phyloP scores from a whole-genome alignment of 2,113 vertebrate species.

The Chloroceryle aenea region DNA sequence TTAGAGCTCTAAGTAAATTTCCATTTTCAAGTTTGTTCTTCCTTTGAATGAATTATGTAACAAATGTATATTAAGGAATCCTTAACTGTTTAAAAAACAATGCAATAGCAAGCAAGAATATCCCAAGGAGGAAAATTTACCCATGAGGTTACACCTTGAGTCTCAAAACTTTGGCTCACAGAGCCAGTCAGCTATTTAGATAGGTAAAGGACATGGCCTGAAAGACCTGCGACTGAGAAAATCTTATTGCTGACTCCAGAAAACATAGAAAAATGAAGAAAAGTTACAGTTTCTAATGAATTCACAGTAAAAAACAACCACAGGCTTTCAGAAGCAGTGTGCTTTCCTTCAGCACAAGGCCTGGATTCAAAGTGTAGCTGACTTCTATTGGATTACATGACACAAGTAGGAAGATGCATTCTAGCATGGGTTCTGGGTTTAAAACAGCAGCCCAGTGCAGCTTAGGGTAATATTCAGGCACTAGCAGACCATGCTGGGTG shows the following conservation, averaged over 20 bases:
- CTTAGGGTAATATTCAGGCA: neutral
- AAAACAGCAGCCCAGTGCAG: neutral
- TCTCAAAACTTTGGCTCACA: neutral
- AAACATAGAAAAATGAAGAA: neutral
- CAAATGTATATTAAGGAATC: neutral
- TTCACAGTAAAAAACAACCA: neutral
- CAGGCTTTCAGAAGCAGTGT: neutral
- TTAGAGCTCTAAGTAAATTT: neutral
- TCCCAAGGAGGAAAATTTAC: neutral
- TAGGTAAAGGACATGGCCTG: neutral
- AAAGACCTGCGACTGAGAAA: neutral
- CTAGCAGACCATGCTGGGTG: neutral
- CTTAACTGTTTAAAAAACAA: neutral
- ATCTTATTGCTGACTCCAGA: neutral
- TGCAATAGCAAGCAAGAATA: neutral
- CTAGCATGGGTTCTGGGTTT: constrained; percentile 12
- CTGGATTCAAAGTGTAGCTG: neutral
- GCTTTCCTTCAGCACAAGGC: neutral
- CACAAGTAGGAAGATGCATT: neutral
- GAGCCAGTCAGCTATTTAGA: neutral
- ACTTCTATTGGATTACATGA: neutral
- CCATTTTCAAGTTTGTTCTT: neutral
- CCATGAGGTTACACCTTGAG: neutral
- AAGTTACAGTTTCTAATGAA: neutral
- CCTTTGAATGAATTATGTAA: neutral